Base-by-base conservation (phyloP, 2,797 vertebrate genomes). In the Ibycter americanus region DNA sequence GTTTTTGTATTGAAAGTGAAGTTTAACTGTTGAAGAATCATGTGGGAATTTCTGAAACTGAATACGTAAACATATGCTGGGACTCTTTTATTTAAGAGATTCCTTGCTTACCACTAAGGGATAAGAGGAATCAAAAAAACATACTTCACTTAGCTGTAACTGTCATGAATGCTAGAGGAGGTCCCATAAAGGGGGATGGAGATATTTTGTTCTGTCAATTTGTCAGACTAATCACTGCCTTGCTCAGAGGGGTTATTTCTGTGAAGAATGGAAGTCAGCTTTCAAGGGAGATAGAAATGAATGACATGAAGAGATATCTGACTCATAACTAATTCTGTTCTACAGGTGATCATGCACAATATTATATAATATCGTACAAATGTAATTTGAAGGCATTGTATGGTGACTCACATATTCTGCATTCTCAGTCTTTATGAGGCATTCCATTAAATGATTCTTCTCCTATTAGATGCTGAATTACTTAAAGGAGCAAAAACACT, bases 361-460 rank as follows among this genome's bases (percentile, higher is more conserved):
- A 54, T 96, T 96, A 88, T 62, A 54, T 92, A 95, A 95, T 5
- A 51, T 5, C 1, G 2, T 8, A 51, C 8, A 40, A 79, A 44
- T 3, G 8, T 18, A 13, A 55, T 54, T 77, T 59, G 25, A 83
- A 95, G 61, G 52, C 32, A 51, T 15, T 25, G 19, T 54, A 23
- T n/a, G 34, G 55, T 96, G 94, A 92, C 42, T 96, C 94, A 86
- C 56, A 78, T 9, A 65, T 68, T 15, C 71, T 84, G 38, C 73
- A 20, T 55, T 92, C 34, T 82, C 67, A 63, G 5, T 15, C 36
- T 73, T 66, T 62, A 12, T 40, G 72, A 85, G 42, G 46, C 38
- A 72, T 56, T 87, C 42, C 13, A 31, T 66, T 20, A 59, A 89
- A 42, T 44, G 46, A 77, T 81, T 78, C 46, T 83, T 89, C 22